A percentile compares a stretch with the other conserved stretches of the same genome.
Conservation (phyloP, 2,888 invertebrate genomes). For the Petrophora chlorosata region DNA sequence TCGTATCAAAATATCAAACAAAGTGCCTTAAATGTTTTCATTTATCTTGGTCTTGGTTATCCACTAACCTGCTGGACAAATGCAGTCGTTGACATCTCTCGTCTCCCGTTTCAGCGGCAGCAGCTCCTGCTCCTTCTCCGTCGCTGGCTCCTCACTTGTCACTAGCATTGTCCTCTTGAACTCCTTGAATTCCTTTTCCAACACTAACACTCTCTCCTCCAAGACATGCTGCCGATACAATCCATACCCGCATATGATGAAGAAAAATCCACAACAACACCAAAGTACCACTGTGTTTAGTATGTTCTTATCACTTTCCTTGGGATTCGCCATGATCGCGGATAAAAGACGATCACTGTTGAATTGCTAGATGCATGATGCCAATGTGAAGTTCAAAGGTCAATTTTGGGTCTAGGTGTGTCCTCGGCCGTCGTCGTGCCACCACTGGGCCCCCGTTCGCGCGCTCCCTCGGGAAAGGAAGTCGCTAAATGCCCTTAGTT, state of each 20-base stretch:
- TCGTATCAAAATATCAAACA: too few relatives aligned
- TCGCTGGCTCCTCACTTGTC: conserved; percentile 24
- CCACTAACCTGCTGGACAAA: conserved; percentile 75
- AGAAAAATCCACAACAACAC: conserved; percentile 70
- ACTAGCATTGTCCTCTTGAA: conserved; percentile 34
- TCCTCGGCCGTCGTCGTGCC: conserved; percentile 38
- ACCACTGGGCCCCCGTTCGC: conserved; percentile 48
- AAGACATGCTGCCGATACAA: conserved; percentile 68
- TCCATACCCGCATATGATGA: conserved; percentile 66
- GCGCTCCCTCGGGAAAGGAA: conserved; percentile 78
- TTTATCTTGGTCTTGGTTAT: too few relatives aligned
- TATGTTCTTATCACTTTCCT: conserved; percentile 56
- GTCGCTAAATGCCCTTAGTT: conserved; percentile 79
- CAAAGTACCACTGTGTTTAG: conserved; percentile 72
- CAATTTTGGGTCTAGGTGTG: conserved; percentile 37
- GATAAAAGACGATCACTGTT: conserved; percentile 4
- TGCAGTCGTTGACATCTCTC: conserved; percentile 71
- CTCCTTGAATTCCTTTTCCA: conserved; percentile 61
- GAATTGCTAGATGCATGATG: conserved; percentile 12
- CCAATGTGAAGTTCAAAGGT: conserved; percentile 52
- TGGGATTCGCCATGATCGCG: conserved; percentile 57
- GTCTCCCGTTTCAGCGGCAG: conserved; percentile 57
- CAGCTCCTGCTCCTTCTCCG: conserved; percentile 40
- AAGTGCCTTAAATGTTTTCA: too few relatives aligned
- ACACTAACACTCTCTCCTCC: conserved; percentile 64